These are phyloP conservation scores for Geotrypetes seraphini DNA, from an alignment of 2,797 vertebrate genomes.

Conservation along the genomic window DNA sequence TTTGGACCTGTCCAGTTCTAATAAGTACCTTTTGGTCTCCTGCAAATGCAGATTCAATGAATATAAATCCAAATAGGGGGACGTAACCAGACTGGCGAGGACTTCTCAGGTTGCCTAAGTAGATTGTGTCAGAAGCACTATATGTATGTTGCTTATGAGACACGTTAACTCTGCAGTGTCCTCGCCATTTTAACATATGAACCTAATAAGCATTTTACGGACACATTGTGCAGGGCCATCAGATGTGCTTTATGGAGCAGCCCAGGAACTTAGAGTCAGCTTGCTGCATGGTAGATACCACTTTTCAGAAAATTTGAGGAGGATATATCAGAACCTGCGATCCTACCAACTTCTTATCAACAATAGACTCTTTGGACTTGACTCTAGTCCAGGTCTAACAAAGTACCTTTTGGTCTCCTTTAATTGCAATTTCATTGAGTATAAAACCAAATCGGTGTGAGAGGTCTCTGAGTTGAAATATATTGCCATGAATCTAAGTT, in stretches of 20 bases:
- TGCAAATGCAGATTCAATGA: no score
- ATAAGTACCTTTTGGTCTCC: no score
- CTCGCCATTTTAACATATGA: slow-evolving; percentile 86
- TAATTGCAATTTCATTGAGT: no score
- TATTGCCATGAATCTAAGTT: no score
- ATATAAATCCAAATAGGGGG: no score
- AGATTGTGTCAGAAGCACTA: slow-evolving; percentile 87
- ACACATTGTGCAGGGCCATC: slow-evolving; percentile 33
- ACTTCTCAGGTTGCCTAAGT: slow-evolving; percentile 89
- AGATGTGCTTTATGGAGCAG: slow-evolving; percentile 43
- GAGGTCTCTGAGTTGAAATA: no score
- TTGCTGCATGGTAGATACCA: slow-evolving; percentile 74
- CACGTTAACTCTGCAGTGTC: slow-evolving; percentile 75
- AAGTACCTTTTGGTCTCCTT: slow-evolving; percentile 92
- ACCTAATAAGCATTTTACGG: slow-evolving; percentile 86
- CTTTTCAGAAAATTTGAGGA: slow-evolving; percentile 92
- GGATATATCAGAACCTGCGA: slow-evolving; percentile 88
- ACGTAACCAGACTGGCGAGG: no score
- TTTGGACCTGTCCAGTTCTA: no score
- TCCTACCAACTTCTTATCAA: slow-evolving; percentile 83
- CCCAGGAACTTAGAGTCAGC: slow-evolving; percentile 30
- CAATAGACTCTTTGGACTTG: slow-evolving; percentile 84
- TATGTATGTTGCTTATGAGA: slow-evolving; percentile 74
- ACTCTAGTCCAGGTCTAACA: slow-evolving; percentile 82
- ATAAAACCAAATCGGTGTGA: no score